Evolutionary conservation across 2,113 vertebrate genomes (phyloP).

Genomic region (Pseudopodoces humilis): DNA sequence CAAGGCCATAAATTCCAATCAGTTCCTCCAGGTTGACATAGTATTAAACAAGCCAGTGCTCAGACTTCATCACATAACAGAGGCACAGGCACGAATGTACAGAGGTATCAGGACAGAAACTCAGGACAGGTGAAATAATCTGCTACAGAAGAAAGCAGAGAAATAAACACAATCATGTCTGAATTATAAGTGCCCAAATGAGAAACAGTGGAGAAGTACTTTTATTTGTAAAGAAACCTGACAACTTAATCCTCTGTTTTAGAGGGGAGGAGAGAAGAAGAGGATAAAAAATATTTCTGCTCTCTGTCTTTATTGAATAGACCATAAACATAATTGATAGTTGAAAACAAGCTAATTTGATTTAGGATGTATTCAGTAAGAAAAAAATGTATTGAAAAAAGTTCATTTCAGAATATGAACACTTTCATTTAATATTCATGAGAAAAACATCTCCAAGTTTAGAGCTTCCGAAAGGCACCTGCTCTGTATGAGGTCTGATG

Average conservation of each 20-base stretch:
- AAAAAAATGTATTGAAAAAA: not conserved
- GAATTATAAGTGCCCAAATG: not conserved
- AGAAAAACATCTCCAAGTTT: not conserved
- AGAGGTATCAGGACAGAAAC: not conserved
- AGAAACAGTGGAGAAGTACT: not conserved
- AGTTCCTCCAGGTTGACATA: not conserved
- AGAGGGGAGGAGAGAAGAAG: not conserved
- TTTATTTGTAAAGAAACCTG: not conserved
- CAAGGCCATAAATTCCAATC: not conserved
- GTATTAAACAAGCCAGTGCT: not conserved
- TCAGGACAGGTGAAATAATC: not conserved
- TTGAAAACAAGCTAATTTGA: not conserved
- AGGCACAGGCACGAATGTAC: not conserved
- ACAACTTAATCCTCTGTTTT: not conserved
- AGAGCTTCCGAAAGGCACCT: not conserved
- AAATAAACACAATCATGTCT: not conserved
- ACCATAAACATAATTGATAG: not conserved
- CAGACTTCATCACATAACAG: not conserved
- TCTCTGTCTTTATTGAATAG: not conserved
- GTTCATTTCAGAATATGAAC: not conserved
- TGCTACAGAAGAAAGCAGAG: not conserved
- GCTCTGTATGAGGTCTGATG: not conserved
- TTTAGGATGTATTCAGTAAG: not conserved
- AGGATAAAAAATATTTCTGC: not conserved
- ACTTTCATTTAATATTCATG: not conserved